A percentile compares a stretch with the other conserved stretches of the same genome.
These are phyloP conservation scores for Meles meles DNA, from an alignment of 2,113 vertebrate genomes.

Conservation along the genomic window DNA sequence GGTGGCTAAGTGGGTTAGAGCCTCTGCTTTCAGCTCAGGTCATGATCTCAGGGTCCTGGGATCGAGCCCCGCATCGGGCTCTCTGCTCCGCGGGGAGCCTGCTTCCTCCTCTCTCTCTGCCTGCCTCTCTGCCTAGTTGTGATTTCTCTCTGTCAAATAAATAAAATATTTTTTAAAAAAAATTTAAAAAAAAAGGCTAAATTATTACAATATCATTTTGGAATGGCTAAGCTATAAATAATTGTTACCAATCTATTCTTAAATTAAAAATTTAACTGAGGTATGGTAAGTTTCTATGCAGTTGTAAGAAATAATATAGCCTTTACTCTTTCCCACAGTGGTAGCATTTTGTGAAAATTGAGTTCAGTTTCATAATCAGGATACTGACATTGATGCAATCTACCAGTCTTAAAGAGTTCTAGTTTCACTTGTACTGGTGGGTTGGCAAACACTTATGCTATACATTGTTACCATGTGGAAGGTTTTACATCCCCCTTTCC, in stretches of 20 bases:
- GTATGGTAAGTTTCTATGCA: background rate
- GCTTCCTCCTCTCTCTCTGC: too few species aligned
- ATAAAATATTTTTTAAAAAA: background rate
- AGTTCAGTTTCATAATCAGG: background rate
- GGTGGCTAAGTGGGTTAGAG: too few species aligned
- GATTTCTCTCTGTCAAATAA: too few species aligned
- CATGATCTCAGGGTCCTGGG: too few species aligned
- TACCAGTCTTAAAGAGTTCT: background rate
- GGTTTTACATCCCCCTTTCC: too few species aligned
- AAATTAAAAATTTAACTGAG: background rate
- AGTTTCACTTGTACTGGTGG: background rate
- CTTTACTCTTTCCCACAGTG: background rate
- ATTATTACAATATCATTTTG: background rate
- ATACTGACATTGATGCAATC: background rate
- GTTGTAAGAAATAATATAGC: background rate
- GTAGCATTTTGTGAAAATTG: background rate
- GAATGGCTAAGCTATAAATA: background rate
- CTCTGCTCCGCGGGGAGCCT: too few species aligned
- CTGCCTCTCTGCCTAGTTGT: too few species aligned
- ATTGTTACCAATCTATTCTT: background rate
- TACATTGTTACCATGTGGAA: background rate
- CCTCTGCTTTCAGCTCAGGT: too few species aligned
- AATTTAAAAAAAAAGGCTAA: background rate
- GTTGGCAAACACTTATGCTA: background rate
- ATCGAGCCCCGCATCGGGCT: too few species aligned